phyloP scores from a whole-genome alignment of 2,888 invertebrate species.

The Eilema caniola region DNA sequence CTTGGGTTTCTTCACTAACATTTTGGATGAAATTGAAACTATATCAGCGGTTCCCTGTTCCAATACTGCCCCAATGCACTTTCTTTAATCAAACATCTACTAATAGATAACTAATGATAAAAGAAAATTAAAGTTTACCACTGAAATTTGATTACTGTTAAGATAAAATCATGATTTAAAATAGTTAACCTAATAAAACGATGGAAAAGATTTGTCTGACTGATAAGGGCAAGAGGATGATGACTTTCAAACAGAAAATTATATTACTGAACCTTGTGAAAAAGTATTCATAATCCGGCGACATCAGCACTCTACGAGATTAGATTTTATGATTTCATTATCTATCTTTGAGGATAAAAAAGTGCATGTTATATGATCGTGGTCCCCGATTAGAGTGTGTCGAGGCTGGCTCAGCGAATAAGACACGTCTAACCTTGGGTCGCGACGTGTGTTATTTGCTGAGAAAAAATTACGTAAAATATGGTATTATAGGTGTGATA shows the following conservation, averaged over 20 bases:
- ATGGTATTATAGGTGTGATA: too few relatives aligned
- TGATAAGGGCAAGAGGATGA: too few relatives aligned
- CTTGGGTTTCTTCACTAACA: too few relatives aligned
- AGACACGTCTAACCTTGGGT: too few relatives aligned
- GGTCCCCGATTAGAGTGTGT: too few relatives aligned
- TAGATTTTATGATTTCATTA: neutral
- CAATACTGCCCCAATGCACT: too few relatives aligned
- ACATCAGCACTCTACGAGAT: neutral
- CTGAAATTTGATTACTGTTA: neutral
- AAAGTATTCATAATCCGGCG: neutral
- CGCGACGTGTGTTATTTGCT: too few relatives aligned
- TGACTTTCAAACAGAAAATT: neutral
- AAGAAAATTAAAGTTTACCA: neutral
- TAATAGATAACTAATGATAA: neutral
- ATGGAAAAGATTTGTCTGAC: neutral
- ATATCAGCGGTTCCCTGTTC: too few relatives aligned
- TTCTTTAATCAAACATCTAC: neutral
- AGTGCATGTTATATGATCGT: too few relatives aligned
- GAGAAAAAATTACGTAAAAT: too few relatives aligned
- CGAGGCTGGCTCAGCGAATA: too few relatives aligned
- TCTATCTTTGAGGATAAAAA: neutral
- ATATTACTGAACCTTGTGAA: neutral
- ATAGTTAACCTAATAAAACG: neutral
- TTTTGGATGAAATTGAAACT: too few relatives aligned
- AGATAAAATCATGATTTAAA: neutral